A percentile compares a stretch with the other conserved stretches of the same genome.
phyloP scores from a whole-genome alignment of 1,140 invertebrate genomes.

The Drosophila teissieri region DNA sequence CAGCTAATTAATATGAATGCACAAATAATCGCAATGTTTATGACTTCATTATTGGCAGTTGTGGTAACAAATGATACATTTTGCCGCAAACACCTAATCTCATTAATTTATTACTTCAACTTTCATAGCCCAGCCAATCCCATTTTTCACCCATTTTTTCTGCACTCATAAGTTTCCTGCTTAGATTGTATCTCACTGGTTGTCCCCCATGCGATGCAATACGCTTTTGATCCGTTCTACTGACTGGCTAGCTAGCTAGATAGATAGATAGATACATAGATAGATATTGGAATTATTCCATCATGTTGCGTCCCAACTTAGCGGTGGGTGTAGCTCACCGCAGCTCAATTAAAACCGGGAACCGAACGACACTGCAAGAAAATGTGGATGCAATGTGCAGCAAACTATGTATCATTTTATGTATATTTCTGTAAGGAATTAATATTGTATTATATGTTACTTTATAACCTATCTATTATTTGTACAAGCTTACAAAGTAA shows the following conservation, averaged over 20 bases:
- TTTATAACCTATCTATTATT: no score
- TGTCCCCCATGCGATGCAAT: constrained; percentile 19
- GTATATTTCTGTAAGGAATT: background rate
- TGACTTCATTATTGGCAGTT: background rate
- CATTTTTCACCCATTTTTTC: constrained; percentile 20
- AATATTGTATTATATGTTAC: no score
- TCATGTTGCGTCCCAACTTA: constrained; percentile 1
- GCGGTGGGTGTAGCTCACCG: constrained; percentile 41
- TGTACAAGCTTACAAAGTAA: no score
- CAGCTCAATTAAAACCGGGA: constrained; percentile 42
- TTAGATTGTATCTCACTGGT: constrained; percentile 42
- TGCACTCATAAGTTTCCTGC: constrained; percentile 33
- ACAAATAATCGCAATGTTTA: background rate
- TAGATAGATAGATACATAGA: background rate
- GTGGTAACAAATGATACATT: background rate
- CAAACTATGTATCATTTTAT: background rate
- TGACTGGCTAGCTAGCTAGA: background rate
- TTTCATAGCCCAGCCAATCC: constrained; percentile 18
- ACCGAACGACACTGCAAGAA: constrained; percentile 14
- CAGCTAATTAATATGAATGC: background rate
- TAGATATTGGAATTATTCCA: constrained; percentile 5
- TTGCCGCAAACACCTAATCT: constrained; percentile 1
- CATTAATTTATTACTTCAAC: background rate
- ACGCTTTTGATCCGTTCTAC: constrained; percentile 6
- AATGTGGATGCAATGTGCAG: background rate